Evolutionary conservation across 2,888 invertebrate genomes (phyloP), one percentile per base, ranked within the genome.

Genomic region (Papilio demoleus): DNA sequence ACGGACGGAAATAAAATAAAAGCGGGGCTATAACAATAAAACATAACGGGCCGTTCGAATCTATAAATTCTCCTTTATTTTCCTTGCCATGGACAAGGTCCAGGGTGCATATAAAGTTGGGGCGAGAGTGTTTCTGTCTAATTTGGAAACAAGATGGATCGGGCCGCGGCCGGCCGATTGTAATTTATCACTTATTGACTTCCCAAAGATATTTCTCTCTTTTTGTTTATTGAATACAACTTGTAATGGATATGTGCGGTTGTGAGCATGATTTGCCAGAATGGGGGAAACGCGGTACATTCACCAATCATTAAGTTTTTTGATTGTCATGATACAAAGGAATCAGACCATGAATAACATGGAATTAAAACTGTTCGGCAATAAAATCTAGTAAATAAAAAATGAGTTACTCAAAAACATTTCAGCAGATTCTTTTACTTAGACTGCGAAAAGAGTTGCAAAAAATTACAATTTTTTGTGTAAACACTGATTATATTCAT

Each of bases 1-100:
- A 81, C 71, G 72, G 70, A 68, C 76, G 80, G 83, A 84, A 84
- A 87, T 86, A 86, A 84, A 85, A 88, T 83, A 79, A 83, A 81
- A 83, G 80, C 79, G 73, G 76, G 75, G 85, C 81, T 81, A 88
- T 89, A 89, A 88, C 88, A 88, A 88, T 89, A 89, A 89, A 89
- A 86, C 80, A 89, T 88, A 89, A 88, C 87, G 83, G 85, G 65
- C 74, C 73, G 71, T 66, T 62, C 69, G 71, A 78, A 76, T 79
- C 79, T 78, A 83, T 86, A 83, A 81, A 86, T 86, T 85, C 78
- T 74, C 81, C 78, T 84, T 83, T 86, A 85, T 86, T 83, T 81
- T 82, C 77, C 77, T 77, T 77, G 73, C 78, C 79, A 80, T 81
- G 83, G 81, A 79, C 81, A 75, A 65, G 70, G 80, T 75, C 81